Conservation (phyloP, 2,113 vertebrate genomes). For the Bothrops jararaca region DNA sequence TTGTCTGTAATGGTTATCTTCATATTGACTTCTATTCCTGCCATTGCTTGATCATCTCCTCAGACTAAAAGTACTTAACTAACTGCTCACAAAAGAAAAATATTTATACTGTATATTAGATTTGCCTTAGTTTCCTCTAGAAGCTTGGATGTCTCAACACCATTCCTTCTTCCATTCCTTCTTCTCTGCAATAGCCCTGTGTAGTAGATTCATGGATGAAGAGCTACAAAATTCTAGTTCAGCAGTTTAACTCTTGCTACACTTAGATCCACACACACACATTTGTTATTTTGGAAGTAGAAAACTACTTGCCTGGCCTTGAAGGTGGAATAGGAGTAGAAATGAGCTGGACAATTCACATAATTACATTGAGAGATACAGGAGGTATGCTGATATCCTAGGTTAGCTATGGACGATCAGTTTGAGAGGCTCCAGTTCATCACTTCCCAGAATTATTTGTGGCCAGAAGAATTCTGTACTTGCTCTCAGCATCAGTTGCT, state of each 20-base stretch:
- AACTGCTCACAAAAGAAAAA: background rate
- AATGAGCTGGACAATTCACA: background rate
- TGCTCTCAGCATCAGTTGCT: background rate
- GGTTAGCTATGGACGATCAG: background rate
- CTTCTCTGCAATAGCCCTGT: background rate
- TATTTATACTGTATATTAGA: background rate
- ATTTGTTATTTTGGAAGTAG: background rate
- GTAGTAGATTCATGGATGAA: background rate
- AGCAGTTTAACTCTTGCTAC: background rate
- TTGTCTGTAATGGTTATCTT: background rate
- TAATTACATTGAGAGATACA: background rate
- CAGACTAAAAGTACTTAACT: background rate
- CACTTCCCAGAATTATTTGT: background rate
- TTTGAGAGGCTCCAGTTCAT: background rate
- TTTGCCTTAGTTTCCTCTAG: background rate
- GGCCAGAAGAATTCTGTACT: background rate
- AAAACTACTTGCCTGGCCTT: background rate
- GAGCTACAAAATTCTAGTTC: background rate
- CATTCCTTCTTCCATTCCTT: background rate
- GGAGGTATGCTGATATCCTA: background rate
- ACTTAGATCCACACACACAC: background rate
- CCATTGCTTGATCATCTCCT: background rate
- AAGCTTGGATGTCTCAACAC: background rate
- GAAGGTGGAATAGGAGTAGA: background rate
- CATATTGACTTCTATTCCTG: background rate